Evolutionary conservation across 2,113 vertebrate species (phyloP).

Genomic region (Zootoca vivipara): DNA sequence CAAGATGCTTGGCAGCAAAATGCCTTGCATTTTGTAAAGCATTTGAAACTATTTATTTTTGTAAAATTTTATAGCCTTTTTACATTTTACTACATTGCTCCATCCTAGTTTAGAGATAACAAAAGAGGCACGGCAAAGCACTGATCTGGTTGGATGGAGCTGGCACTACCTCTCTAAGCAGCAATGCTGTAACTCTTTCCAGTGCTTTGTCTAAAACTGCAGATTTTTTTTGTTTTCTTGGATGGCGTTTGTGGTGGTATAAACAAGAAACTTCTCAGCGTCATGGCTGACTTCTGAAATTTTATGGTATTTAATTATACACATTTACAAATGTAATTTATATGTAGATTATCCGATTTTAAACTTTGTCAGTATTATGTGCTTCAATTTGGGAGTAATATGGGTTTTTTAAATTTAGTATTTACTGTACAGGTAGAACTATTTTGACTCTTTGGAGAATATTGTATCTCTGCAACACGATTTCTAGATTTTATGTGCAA

Average conservation of each 20-base stretch:
- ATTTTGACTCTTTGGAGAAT: conserved; percentile 64
- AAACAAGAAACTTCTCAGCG: conserved; percentile 58
- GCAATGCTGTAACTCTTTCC: conserved; percentile 72
- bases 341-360: conserved; percentile 74
- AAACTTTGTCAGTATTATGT: conserved; percentile 74
- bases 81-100: conserved; percentile 76
- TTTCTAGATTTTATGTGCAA: conserved; percentile 36
- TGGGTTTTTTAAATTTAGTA: conserved; percentile 69
- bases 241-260: conserved; percentile 53
- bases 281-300: conserved; percentile 68
- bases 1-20: conserved; percentile 56
- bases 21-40: conserved; percentile 74
- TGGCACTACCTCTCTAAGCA: conserved; percentile 80
- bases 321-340: conserved; percentile 73
- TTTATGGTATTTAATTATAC: conserved; percentile 66
- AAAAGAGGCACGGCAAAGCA: background rate
- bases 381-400: conserved; percentile 73
- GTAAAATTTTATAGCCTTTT: conserved; percentile 77
- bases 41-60: conserved; percentile 79
- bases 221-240: conserved; percentile 53
- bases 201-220: conserved; percentile 69
- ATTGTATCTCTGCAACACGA: conserved; percentile 51
- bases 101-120: conserved; percentile 67
- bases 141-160: conserved; percentile 72
- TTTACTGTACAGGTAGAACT: conserved; percentile 70